Evolutionary conservation across 1,140 invertebrate genomes (phyloP).

Genomic region (Chymomyza costata): DNA sequence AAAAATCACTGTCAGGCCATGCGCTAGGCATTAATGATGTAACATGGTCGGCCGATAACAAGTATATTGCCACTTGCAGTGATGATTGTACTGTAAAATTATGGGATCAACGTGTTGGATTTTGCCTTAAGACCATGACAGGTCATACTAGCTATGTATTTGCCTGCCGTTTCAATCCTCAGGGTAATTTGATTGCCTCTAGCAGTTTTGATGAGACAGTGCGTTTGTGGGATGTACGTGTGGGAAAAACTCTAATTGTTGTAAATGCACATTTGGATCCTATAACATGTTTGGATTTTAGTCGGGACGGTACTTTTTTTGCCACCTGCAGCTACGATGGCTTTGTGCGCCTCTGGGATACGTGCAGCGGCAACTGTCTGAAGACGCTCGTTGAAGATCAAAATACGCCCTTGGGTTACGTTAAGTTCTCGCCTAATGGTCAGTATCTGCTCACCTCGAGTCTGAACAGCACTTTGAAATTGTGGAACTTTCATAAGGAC

Average conservation of each 20-base stretch:
- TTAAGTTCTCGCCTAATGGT: slow-evolving; percentile 53
- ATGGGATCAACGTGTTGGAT: slow-evolving; percentile 27
- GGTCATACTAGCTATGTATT: slow-evolving; percentile 33
- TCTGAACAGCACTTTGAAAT: slow-evolving; percentile 41
- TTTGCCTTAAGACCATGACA: slow-evolving; percentile 4
- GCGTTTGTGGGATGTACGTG: slow-evolving; percentile 47
- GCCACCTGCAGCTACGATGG: slow-evolving; percentile 51
- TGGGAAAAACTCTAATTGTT: slow-evolving; percentile 17
- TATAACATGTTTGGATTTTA: slow-evolving; percentile 46
- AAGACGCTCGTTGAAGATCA: slow-evolving; percentile 50
- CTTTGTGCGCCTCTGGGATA: slow-evolving; percentile 48
- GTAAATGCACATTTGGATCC: slow-evolving; percentile 44
- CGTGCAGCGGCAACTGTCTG: slow-evolving; percentile 21
- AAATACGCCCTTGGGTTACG: slow-evolving; percentile 44
- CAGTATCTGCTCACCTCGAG: slow-evolving; percentile 40
- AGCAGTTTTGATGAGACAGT: slow-evolving; percentile 37
- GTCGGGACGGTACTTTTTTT: slow-evolving; percentile 36
- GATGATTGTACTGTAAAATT: slow-evolving; percentile 35
- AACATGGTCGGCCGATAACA: slow-evolving; percentile 24
- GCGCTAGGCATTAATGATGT: slow-evolving; percentile 41
- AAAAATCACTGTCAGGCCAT: slow-evolving; percentile 29
- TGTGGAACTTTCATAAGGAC: slow-evolving; percentile 49
- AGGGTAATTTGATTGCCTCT: slow-evolving; percentile 37
- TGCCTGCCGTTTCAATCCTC: slow-evolving; percentile 45
- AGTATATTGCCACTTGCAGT: slow-evolving; percentile 34